Evolutionary conservation across 2,888 invertebrate genomes (phyloP).

Genomic region (Lottia scabra): DNA sequence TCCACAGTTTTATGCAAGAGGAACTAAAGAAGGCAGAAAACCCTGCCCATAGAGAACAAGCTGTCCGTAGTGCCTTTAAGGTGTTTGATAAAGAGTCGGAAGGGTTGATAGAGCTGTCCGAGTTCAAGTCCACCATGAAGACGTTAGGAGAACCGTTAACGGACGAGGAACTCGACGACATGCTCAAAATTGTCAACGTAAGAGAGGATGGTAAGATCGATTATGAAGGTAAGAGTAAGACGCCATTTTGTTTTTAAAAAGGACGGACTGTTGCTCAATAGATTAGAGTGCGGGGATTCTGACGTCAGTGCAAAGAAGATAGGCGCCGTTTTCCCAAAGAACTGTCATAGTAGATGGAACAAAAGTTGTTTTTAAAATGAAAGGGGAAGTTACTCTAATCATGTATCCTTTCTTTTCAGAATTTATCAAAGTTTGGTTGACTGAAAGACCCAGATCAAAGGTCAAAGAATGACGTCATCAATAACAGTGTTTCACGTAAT

Average conservation of each 20-base stretch:
- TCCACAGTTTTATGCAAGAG: slow-evolving; percentile 45
- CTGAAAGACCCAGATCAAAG: not conserved
- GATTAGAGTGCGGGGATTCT: too few relatives aligned
- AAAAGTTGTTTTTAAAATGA: too few relatives aligned
- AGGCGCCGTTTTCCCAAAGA: too few relatives aligned
- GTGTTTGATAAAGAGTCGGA: slow-evolving; percentile 45
- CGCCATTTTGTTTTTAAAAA: too few relatives aligned
- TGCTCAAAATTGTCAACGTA: slow-evolving; percentile 55
- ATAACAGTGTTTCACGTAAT: not conserved
- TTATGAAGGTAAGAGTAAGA: slow-evolving; percentile 52
- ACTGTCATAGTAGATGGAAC: too few relatives aligned
- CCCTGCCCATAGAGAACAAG: slow-evolving; percentile 42
- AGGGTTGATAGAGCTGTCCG: slow-evolving; percentile 41
- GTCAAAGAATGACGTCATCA: not conserved
- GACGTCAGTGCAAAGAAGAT: too few relatives aligned
- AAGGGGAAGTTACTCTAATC: too few relatives aligned
- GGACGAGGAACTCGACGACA: slow-evolving; percentile 52
- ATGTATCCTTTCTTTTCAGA: not conserved
- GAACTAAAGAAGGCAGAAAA: slow-evolving; percentile 43
- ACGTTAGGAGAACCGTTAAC: slow-evolving; percentile 52
- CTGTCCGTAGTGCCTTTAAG: slow-evolving; percentile 48
- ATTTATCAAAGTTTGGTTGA: not conserved
- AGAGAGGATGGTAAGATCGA: slow-evolving; percentile 57
- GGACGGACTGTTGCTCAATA: too few relatives aligned
- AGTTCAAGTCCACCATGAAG: slow-evolving; percentile 51